phyloP scores from a whole-genome alignment of 1,140 invertebrate species.

The Sycophaga agraensis region DNA sequence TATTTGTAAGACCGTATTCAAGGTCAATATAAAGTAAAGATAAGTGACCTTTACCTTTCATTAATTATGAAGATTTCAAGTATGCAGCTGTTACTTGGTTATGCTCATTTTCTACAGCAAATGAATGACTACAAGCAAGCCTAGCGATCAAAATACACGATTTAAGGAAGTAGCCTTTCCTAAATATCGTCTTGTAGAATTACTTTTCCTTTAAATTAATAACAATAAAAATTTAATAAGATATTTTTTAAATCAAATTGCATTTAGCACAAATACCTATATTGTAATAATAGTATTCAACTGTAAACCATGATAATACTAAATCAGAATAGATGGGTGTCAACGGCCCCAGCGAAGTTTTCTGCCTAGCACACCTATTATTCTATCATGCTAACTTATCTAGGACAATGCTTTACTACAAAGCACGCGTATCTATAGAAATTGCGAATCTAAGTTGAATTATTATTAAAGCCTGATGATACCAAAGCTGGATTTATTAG shows the following conservation, averaged over 20 bases:
- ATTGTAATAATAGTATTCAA: slow-evolving; percentile 95
- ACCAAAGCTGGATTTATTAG: too few relatives aligned
- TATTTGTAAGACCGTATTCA: slow-evolving; percentile 94
- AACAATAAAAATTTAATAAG: slow-evolving; percentile 18
- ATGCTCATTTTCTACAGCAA: slow-evolving; percentile 94
- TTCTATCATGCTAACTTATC: too few relatives aligned
- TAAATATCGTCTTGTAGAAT: slow-evolving; percentile 85
- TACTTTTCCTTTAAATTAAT: slow-evolving; percentile 72
- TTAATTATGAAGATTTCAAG: slow-evolving; percentile 80
- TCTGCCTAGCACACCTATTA: too few relatives aligned
- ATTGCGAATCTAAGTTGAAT: too few relatives aligned
- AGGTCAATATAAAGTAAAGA: slow-evolving; percentile 92
- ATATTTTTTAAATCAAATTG: too few relatives aligned
- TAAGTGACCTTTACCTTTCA: slow-evolving; percentile 82
- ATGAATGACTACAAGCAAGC: slow-evolving; percentile 95
- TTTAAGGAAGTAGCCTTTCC: slow-evolving; percentile 90
- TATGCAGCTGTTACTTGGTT: slow-evolving; percentile 98
- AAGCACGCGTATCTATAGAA: too few relatives aligned
- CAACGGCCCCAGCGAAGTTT: slow-evolving; percentile 69
- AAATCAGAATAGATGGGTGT: slow-evolving; percentile 91
- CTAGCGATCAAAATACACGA: slow-evolving; percentile 92
- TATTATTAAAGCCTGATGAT: slow-evolving; percentile 23
- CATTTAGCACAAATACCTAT: slow-evolving; percentile 65
- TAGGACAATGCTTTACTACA: too few relatives aligned
- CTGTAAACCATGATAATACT: slow-evolving; percentile 94